These are phyloP conservation scores for Rutpela maculata DNA, from an alignment of 2,888 invertebrate genomes.

Conservation along the genomic window DNA sequence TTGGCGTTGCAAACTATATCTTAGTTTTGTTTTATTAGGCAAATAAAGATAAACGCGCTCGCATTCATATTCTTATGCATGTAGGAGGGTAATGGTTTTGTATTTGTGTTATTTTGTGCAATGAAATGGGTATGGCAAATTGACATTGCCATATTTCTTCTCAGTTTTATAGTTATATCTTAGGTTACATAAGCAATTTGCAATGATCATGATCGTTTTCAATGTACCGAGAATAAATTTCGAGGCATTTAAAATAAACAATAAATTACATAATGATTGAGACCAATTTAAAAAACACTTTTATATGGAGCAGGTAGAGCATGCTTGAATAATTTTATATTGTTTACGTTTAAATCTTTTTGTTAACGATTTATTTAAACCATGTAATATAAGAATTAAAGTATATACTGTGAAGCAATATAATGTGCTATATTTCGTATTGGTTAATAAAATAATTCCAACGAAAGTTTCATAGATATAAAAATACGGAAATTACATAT, in stretches of 20 bases:
- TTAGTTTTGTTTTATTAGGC: background rate
- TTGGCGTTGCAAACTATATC: background rate
- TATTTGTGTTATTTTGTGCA: constrained; percentile 27
- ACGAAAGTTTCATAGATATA: constrained; percentile 29
- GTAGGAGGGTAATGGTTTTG: constrained; percentile 5
- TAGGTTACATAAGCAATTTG: constrained; percentile 33
- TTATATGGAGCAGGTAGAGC: constrained; percentile 4
- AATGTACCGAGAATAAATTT: constrained; percentile 13
- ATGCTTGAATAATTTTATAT: constrained; percentile 34
- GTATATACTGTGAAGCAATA: constrained; percentile 1
- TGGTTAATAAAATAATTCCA: constrained; percentile 36
- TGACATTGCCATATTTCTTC: constrained; percentile 29
- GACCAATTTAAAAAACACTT: constrained; percentile 9
- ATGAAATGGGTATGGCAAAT: constrained; percentile 18
- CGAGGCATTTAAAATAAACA: constrained; percentile 21
- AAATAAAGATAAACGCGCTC: background rate
- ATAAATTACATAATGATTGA: constrained; percentile 20
- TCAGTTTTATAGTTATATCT: constrained; percentile 19
- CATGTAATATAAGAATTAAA: constrained; percentile 29
- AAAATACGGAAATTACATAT: constrained; percentile 32
- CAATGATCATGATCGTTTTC: constrained; percentile 11
- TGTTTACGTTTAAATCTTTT: constrained; percentile 16
- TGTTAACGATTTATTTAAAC: background rate
- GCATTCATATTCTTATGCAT: background rate
- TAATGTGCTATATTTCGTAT: constrained; percentile 24